Evolutionary conservation across 35 echinoderm and acorn worm species (phyloP).

Genomic region (Heliocidaris tuberculata): DNA sequence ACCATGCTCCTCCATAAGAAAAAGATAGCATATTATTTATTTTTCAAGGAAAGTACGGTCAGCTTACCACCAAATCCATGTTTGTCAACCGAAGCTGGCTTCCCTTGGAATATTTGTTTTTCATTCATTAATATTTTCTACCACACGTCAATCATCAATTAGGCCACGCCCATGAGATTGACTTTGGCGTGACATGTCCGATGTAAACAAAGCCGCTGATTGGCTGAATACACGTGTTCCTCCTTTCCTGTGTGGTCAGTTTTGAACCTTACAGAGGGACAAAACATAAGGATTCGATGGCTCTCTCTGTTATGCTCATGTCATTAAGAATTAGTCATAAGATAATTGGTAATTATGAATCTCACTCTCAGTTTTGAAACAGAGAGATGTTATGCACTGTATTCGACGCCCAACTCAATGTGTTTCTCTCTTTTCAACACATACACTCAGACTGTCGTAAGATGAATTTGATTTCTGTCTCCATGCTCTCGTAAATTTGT

Average conservation of each 20-base stretch:
- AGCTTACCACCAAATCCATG: not conserved
- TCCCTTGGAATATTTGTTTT: not conserved
- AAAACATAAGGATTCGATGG: not conserved
- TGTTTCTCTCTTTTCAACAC: conserved; percentile 9
- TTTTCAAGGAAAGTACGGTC: not conserved
- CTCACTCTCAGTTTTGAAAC: not conserved
- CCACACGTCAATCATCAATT: conserved; percentile 33
- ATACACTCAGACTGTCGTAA: not conserved
- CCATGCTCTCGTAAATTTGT: not conserved
- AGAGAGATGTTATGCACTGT: not conserved
- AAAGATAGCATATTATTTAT: too few relatives aligned
- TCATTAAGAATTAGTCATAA: conserved; percentile 19
- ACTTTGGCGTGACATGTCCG: not conserved
- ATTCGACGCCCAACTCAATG: not conserved
- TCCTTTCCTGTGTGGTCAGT: not conserved
- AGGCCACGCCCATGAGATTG: not conserved
- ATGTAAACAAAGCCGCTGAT: conserved; percentile 37
- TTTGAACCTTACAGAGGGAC: not conserved
- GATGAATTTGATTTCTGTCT: not conserved
- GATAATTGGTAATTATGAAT: not conserved
- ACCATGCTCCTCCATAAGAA: too few relatives aligned
- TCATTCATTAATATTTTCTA: not conserved
- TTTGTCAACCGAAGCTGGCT: not conserved
- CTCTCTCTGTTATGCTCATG: not conserved
- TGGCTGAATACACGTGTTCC: not conserved